Evolutionary conservation across 2,797 vertebrate genomes (phyloP), one percentile per base, ranked within the genome.

Genomic region (Onychomys torridus): DNA sequence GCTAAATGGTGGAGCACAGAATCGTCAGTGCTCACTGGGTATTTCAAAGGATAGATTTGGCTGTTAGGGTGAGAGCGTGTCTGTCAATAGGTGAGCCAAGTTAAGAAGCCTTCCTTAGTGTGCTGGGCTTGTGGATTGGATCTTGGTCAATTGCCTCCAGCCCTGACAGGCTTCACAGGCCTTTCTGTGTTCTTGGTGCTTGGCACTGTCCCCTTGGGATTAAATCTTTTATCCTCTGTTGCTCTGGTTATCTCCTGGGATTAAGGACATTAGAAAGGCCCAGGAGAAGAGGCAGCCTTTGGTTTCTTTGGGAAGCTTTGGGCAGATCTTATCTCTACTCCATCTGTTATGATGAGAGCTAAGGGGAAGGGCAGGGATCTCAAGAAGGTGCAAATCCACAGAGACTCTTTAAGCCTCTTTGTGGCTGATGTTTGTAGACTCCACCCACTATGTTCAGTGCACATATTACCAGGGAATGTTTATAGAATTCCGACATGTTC

Each of bases 221-320:
- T 89, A 63, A 81, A 1, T 57, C 23, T 65, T 92, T 93, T 34
- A 52, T 90, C 86, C 25, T 84, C 32, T 89, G 63, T 40, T 52
- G 49, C 67, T 83, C 46, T 89, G 83, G 90, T 92, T 83, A 94
- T 91, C 61, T 93, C 85, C 32, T 63, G 63, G 82, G 82, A 96
- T 91, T 61, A 96, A 21, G 37, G 6, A 63, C 32, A 57, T 89
- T 93, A 91, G 75, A 59, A 96, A 43, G 57, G 55, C 40, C 8
- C 75, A 79, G 91, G 92, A 92, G 78, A 71, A 79, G n/a, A 83
- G 37, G 13, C 11, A 83, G 71, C 40, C 89, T 94, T 69, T 95
- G 71, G 46, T 94, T 89, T 96, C 75, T 83, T 94, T 95, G 49
- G 40, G 94, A 91, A 96, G 59, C 90, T 67, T 73, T 23, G 21